These are phyloP conservation scores for Tetheella fluctuosa DNA, from an alignment of 2,888 invertebrate species.

Conservation along the genomic window DNA sequence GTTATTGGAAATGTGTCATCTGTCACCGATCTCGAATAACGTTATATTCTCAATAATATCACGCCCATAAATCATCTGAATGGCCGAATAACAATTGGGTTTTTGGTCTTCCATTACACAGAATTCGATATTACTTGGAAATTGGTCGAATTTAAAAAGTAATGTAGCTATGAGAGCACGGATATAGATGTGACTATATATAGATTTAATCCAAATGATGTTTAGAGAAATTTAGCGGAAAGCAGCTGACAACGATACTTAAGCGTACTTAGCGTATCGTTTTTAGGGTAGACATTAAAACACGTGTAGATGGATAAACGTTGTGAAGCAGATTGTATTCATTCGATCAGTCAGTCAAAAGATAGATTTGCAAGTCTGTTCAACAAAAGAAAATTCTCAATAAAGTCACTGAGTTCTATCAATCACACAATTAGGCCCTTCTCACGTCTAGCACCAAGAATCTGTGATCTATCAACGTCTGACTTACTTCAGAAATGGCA, in stretches of 20 bases:
- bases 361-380: not conserved
- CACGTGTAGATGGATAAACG: too few species aligned
- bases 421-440: slow-evolving; percentile 46
- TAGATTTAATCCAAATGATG: not conserved
- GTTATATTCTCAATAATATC: slow-evolving; percentile 12
- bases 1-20: slow-evolving; percentile 6
- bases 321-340: too few species aligned
- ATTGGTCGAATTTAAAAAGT: too few species aligned
- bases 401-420: slow-evolving; percentile 29
- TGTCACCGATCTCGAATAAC: slow-evolving; percentile 5
- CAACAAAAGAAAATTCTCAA: slow-evolving; percentile 13
- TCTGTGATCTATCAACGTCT: slow-evolving; percentile 54
- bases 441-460: slow-evolving; percentile 32
- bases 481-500: slow-evolving; percentile 37
- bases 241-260: too few species aligned
- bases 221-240: not conserved
- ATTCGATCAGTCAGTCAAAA: not conserved
- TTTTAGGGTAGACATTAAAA: too few species aligned
- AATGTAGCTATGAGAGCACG: not conserved
- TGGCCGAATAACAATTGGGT: not conserved
- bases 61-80: not conserved
- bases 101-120: not conserved
- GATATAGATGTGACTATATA: too few species aligned
- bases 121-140: too few species aligned
- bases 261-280: too few species aligned